Percentiles rank a stretch among this genome's conserved stretches.
These are phyloP conservation scores for Clarias laeviceps DNA, from an alignment of 2,797 vertebrate genomes.

Conservation along the genomic window DNA sequence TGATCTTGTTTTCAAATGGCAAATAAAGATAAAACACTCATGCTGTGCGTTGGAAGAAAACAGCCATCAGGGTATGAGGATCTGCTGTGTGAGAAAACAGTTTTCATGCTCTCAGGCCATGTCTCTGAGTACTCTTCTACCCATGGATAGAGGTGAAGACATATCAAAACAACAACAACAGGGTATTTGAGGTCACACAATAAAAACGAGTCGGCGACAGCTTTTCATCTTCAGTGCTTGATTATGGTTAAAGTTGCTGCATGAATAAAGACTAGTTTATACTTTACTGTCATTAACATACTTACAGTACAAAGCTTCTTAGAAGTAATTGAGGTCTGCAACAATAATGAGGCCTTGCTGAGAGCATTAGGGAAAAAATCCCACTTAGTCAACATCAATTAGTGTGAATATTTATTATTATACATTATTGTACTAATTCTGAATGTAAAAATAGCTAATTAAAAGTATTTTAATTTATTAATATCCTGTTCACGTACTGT, in stretches of 20 bases:
- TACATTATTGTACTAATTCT: background rate
- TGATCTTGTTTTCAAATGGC: background rate
- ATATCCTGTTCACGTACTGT: background rate
- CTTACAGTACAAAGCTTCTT: background rate
- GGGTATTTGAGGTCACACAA: background rate
- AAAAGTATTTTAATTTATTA: background rate
- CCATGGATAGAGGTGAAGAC: background rate
- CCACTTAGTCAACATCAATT: background rate
- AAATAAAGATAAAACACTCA: background rate
- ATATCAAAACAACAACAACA: slow-evolving; percentile 17
- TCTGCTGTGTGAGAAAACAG: slow-evolving; percentile 15
- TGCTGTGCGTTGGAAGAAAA: slow-evolving; percentile 7
- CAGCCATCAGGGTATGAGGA: background rate
- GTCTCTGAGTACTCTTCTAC: background rate
- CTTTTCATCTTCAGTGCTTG: background rate
- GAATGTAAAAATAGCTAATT: background rate
- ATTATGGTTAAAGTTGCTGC: background rate
- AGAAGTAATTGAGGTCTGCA: background rate
- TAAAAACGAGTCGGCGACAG: background rate
- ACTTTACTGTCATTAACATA: background rate
- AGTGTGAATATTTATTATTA: background rate
- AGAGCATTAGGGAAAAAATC: background rate
- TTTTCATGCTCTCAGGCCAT: slow-evolving; percentile 4
- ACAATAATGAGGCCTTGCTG: background rate
- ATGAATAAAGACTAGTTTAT: background rate